Base-by-base conservation (phyloP, 2,797 vertebrate genomes). In the Ctenopoma multispine region DNA sequence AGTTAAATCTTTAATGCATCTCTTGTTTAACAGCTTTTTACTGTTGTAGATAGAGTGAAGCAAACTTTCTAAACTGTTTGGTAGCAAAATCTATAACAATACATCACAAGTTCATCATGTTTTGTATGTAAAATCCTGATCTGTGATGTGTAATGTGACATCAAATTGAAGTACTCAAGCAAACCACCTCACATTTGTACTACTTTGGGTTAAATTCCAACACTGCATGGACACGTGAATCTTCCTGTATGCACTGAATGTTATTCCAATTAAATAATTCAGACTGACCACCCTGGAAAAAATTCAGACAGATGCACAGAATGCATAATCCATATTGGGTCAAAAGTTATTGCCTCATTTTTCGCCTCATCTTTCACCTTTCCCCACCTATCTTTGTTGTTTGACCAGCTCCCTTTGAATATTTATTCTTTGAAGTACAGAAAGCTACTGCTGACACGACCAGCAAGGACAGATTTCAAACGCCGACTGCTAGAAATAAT, bases 401-500 rank as follows among this genome's bases (percentile, higher is more conserved):
- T n/a, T 67, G 29, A 41, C 31, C 11, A 34, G 24, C 53, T 57
- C 54, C 27, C 54, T 50, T 27, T 47, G 59, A 59, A 15, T 36
- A 3, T 50, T 41, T 15, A 8, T 23, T 24, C 38, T 77, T 70
- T 77, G 70, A 72, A 56, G 65, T 70, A 4, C 31, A 56, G 62
- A 23, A 15, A 27, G 38, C 2, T 4, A 20, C 43, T 40, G 36
- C 55, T 57, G 74, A 75, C 71, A 60, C 34, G 34, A 46, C 21
- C 53, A 14, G 1, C 24, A 56, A 43, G 43, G 43, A 69, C 31
- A 55, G 5, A 44, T 70, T 81, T 81, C 36, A 69, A 82, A 81
- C 58, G 48, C 17, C 1, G 31, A 12, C 57, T 53, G 58, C 56
- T 12, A 23, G 11, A 60, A 71, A 59, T 51, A 49, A 81, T 82